A percentile compares a stretch with the other conserved stretches of the same genome.
These are phyloP conservation scores for Zonotrichia albicollis DNA, from an alignment of 2,797 vertebrate genomes.

Conservation along the genomic window DNA sequence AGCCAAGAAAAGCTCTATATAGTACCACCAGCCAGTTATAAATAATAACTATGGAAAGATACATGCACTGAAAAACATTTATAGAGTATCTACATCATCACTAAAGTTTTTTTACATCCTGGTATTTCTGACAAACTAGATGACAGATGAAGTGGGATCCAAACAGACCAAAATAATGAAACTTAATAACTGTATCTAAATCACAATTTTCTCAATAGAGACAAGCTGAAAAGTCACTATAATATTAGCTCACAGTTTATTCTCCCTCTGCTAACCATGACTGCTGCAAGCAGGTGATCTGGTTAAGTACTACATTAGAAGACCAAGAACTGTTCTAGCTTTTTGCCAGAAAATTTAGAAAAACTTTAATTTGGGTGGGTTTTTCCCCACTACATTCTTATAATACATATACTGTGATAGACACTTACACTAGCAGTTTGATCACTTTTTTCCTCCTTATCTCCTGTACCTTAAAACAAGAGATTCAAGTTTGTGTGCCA, in stretches of 20 bases:
- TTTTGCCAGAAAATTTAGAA: background rate
- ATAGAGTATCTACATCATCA: background rate
- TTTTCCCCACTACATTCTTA: background rate
- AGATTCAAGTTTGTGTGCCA: background rate
- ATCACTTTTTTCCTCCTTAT: background rate
- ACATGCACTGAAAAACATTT: background rate
- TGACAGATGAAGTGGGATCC: background rate
- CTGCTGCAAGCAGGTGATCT: background rate
- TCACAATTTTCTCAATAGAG: background rate
- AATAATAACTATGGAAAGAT: background rate
- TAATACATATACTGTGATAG: background rate
- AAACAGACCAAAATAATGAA: background rate
- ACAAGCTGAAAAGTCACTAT: background rate
- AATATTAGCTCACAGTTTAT: background rate
- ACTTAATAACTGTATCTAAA: background rate
- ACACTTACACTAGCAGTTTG: background rate
- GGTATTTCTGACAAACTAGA: background rate
- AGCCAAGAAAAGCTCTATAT: background rate
- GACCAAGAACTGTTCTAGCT: background rate
- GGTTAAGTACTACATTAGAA: background rate
- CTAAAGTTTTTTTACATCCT: background rate
- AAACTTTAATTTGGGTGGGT: background rate
- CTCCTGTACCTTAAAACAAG: background rate
- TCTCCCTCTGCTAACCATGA: background rate
- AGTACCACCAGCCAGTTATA: background rate